These are phyloP conservation scores for Buathra laborator DNA, from an alignment of 2,888 invertebrate genomes.

Conservation along the genomic window DNA sequence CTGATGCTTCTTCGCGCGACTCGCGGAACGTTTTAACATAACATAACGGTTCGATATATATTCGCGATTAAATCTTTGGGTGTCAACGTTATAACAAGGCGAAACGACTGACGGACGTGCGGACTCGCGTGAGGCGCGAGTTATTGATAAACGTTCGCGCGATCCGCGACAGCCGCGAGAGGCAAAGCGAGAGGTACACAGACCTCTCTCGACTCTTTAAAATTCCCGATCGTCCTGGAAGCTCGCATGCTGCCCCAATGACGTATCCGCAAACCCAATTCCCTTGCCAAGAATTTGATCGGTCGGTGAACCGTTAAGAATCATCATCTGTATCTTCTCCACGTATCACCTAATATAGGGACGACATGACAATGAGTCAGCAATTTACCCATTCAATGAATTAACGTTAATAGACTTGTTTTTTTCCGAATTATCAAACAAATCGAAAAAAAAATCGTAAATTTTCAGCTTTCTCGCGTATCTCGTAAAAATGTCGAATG, in stretches of 20 bases:
- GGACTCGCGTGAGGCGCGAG: constrained; percentile 17
- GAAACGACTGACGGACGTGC: constrained; percentile 49
- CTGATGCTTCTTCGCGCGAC: constrained; percentile 34
- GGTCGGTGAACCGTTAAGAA: constrained; percentile 61
- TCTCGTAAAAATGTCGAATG: too few relatives aligned
- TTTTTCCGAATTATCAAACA: too few relatives aligned
- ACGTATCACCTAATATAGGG: constrained; percentile 10
- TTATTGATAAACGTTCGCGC: constrained; percentile 33
- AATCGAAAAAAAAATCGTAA: too few relatives aligned
- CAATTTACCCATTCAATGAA: background rate
- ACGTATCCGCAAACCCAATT: constrained; percentile 54
- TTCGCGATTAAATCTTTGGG: constrained; percentile 6
- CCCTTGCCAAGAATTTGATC: constrained; percentile 68
- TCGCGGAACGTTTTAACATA: background rate
- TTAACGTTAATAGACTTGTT: too few relatives aligned
- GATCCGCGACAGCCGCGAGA: constrained; percentile 3
- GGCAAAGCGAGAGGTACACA: background rate
- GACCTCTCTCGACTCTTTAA: constrained; percentile 42
- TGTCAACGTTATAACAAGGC: constrained; percentile 24
- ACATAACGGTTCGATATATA: constrained; percentile 16
- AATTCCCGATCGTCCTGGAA: constrained; percentile 60
- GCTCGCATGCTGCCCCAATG: constrained; percentile 41
- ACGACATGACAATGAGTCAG: background rate
- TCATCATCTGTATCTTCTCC: constrained; percentile 44
- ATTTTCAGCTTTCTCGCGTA: too few relatives aligned